Conservation (phyloP, 2,888 invertebrate genomes). For the Galeruca laticollis region DNA sequence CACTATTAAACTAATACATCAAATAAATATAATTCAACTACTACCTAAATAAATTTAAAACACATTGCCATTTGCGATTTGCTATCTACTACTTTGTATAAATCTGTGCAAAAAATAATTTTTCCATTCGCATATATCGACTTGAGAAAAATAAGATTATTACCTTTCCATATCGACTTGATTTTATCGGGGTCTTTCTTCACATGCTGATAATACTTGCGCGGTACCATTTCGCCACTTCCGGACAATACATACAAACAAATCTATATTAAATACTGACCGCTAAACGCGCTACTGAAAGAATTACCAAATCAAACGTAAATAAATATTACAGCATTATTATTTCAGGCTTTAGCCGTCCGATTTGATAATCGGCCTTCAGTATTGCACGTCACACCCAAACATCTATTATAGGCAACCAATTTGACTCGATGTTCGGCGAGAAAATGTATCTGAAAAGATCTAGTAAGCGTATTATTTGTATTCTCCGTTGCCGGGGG, state of each 20-base stretch:
- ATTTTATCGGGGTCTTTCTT: slow-evolving; percentile 53
- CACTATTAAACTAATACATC: too few species aligned
- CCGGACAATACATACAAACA: slow-evolving; percentile 22
- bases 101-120: too few species aligned
- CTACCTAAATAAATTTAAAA: too few species aligned
- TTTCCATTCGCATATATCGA: not conserved
- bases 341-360: slow-evolving; percentile 42
- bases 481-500: slow-evolving; percentile 18
- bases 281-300: slow-evolving; percentile 39
- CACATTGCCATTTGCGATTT: too few species aligned
- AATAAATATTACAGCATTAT: slow-evolving; percentile 58
- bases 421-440: slow-evolving; percentile 20
- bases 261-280: slow-evolving; percentile 31
- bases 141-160: slow-evolving; percentile 18
- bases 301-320: slow-evolving; percentile 51
- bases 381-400: slow-evolving; percentile 34
- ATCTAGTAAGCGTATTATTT: slow-evolving; percentile 4
- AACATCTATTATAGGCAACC: slow-evolving; percentile 33
- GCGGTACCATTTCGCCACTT: slow-evolving; percentile 38
- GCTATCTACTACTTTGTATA: too few species aligned
- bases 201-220: slow-evolving; percentile 51
- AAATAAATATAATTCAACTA: too few species aligned
- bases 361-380: slow-evolving; percentile 37
- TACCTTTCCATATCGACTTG: slow-evolving; percentile 57
- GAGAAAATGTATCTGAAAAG: slow-evolving; percentile 18